Evolutionary conservation across 2,797 vertebrate species (phyloP), one percentile per base, ranked within the genome.

Genomic region (Garrulus glandarius): DNA sequence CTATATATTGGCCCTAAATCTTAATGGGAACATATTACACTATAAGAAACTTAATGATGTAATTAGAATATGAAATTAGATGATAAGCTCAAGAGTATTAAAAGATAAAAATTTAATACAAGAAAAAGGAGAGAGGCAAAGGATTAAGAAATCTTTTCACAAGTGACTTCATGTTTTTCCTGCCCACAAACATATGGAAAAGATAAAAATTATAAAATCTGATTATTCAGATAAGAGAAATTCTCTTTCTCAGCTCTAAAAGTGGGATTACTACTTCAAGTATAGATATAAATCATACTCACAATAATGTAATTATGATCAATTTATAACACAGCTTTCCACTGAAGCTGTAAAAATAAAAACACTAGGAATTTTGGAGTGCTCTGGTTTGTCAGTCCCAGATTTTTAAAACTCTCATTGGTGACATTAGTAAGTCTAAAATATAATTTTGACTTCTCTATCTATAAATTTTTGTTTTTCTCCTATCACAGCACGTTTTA

Each of bases 51-150:
- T 68, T 84, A 72, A 89, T 60, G 27, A 65, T 70, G 19, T 53
- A 89, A 89, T 82, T 89, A 84, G n/a, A 94, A 87, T 83, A 92
- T 53, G 10, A 82, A 94, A 85, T 84, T 83, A 80, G 32, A 53
- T 72, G 0, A 79, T 74, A 93, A 89, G 4, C 14, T 74, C 30
- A 76, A 76, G 21, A 46, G 34, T 36, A 91, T 69, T 84, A 82
- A 53, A 69, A 70, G 24, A 89, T 68, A 24, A 92, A 72, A 41
- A 91, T 41, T 76, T 89, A 81, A 79, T 70, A 32, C 18, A 56
- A 79, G 17, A 56, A 44, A 89, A 75, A 55, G 9, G 21, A 94
- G 16, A 89, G 89, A 89, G 9, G 23, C 56, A 85, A 89, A 93
- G 19, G 16, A 84, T 91, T 93, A 84, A 94, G 53, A 87, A 83